A percentile compares a stretch with the other conserved stretches of the same genome.
These are phyloP conservation scores for Coenobita brevimanus DNA, from an alignment of 1,140 invertebrate genomes.

Conservation along the genomic window DNA sequence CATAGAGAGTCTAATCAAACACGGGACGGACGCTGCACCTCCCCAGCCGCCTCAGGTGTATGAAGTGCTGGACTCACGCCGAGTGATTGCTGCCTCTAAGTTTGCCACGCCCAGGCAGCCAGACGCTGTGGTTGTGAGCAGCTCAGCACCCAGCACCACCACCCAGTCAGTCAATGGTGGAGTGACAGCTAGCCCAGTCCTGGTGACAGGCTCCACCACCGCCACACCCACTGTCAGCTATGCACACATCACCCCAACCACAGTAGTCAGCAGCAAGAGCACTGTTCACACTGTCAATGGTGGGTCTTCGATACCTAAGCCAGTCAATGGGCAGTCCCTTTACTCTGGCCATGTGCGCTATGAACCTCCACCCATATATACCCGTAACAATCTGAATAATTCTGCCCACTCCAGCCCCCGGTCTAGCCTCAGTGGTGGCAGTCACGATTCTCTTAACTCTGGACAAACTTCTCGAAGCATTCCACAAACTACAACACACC, in stretches of 20 bases:
- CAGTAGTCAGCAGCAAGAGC: constrained; percentile 73
- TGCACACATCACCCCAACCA: constrained; percentile 44
- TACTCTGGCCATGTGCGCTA: constrained; percentile 73
- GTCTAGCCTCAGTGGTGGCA: constrained; percentile 78
- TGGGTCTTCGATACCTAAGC: constrained; percentile 28
- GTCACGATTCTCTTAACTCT: constrained; percentile 77
- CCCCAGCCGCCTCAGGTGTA: constrained; percentile 74
- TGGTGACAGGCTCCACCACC: constrained; percentile 13
- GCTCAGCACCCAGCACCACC: constrained; percentile 13
- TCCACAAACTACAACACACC: constrained; percentile 45
- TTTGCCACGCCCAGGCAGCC: constrained; percentile 84
- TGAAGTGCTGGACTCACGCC: constrained; percentile 79
- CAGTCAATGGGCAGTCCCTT: constrained; percentile 65
- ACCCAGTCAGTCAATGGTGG: constrained; percentile 42
- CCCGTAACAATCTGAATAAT: constrained; percentile 62
- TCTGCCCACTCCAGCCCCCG: constrained; percentile 76
- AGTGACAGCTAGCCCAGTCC: not conserved
- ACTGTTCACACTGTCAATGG: constrained; percentile 52
- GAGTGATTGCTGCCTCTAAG: constrained; percentile 82
- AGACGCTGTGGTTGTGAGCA: constrained; percentile 73
- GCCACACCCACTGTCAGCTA: constrained; percentile 25
- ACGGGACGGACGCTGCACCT: constrained; percentile 70
- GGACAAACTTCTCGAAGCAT: constrained; percentile 74
- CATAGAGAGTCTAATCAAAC: constrained; percentile 77
- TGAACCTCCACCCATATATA: constrained; percentile 72